Evolutionary conservation across 2,797 vertebrate genomes (phyloP), one percentile per base, ranked within the genome.

Genomic region (Sebastiscus albofasciatus): DNA sequence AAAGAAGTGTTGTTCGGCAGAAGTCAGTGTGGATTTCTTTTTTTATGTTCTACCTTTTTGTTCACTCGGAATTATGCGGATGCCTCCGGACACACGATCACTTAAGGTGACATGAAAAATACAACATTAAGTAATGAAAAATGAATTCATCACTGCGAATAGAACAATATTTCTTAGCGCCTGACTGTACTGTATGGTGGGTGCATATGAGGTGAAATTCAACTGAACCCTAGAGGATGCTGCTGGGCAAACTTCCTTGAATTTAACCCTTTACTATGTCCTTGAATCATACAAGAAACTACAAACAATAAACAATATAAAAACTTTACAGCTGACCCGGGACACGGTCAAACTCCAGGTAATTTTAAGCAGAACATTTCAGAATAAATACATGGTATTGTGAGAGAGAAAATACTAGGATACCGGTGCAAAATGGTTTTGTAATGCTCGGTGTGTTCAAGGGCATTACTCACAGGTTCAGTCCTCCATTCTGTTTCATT

Each of bases 401-500:
- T 14, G 5, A 75, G 33, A 52, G 20, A 52, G 62, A 59, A 72
- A 87, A 86, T 33, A 64, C 68, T 26, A 72, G 62, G 22, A 83
- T 62, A 73, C 33, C 16, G 55, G 62, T 54, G 55, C 66, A 55
- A 87, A 79, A 85, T 85, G 79, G 75, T 84, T 85, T 80, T 80
- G 81, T 83, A 81, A 89, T 81, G 81, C 81, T 81, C 70, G 61
- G 83, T 24, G 52, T 79, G 90, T 91, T 87, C 87, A 92, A 94
- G 92, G 91, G 80, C 91, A 91, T 92, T 87, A 90, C 89, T 91
- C 92, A 89, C 84, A 67, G 90, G 94, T 96, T 91, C 89, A 93
- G 92, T 94, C 89, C 94, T 89, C 92, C 79, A 79, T 93, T 96
- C 96, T 94, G 95, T 97, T 97, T 97, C 97, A 98, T 98, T 96